Conservation (phyloP, 1,140 invertebrate species). For the Onthophagus taurus region DNA sequence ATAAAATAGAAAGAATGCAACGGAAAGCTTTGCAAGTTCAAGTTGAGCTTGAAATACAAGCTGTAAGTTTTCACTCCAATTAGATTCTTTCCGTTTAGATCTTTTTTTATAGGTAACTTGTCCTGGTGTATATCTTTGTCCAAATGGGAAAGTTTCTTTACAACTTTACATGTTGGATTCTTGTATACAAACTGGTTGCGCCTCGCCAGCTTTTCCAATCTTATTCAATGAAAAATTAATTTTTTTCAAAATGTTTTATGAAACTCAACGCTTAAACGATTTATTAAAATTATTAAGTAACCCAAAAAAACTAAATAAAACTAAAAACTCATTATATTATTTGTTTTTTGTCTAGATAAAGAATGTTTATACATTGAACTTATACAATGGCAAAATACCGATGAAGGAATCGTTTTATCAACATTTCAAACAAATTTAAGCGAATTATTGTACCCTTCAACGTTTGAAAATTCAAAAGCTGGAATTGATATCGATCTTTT, state of each 20-base stretch:
- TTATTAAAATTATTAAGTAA: slow-evolving; percentile 31
- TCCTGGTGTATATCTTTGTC: slow-evolving; percentile 65
- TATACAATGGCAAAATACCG: slow-evolving; percentile 48
- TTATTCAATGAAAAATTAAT: slow-evolving; percentile 53
- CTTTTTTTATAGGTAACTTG: slow-evolving; percentile 49
- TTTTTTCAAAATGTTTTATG: slow-evolving; percentile 51
- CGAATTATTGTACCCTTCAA: slow-evolving; percentile 52
- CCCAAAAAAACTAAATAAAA: background rate
- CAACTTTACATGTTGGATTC: slow-evolving; percentile 50
- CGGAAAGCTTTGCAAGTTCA: slow-evolving; percentile 30
- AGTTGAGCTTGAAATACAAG: slow-evolving; percentile 33
- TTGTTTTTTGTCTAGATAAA: slow-evolving; percentile 35
- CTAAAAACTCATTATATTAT: slow-evolving; percentile 3
- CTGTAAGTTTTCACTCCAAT: slow-evolving; percentile 22
- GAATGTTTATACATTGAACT: slow-evolving; percentile 52
- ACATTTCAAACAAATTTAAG: slow-evolving; percentile 51
- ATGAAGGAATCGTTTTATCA: slow-evolving; percentile 45
- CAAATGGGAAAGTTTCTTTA: slow-evolving; percentile 55
- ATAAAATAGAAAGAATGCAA: slow-evolving; percentile 18
- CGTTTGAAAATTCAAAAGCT: slow-evolving; percentile 35
- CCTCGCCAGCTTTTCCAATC: slow-evolving; percentile 53
- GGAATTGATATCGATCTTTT: slow-evolving; percentile 54
- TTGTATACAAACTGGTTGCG: slow-evolving; percentile 46
- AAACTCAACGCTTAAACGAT: slow-evolving; percentile 41
- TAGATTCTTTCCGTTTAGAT: slow-evolving; percentile 3